phyloP scores from a whole-genome alignment of 2,888 invertebrate species.

The Drosophila macrothrix region DNA sequence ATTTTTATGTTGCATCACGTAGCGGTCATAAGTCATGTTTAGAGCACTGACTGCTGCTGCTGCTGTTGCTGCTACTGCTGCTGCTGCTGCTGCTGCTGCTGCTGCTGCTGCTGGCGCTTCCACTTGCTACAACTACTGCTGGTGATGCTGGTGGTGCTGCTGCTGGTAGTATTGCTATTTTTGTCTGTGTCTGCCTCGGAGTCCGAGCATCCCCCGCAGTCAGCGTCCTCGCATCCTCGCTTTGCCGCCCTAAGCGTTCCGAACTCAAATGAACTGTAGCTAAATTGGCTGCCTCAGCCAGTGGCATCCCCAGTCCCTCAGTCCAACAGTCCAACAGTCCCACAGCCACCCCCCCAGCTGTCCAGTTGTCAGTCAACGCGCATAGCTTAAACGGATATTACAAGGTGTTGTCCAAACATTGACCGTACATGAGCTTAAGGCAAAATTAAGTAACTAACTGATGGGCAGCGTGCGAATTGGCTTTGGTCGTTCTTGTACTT shows the following conservation, averaged over 20 bases:
- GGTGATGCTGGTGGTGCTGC: neutral
- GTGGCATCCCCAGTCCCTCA: constrained; percentile 6
- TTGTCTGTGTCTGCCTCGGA: constrained; percentile 8
- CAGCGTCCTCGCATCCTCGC: constrained; percentile 1
- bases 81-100: constrained; percentile 58
- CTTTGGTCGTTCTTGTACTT: neutral
- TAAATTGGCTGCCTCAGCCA: constrained; percentile 60
- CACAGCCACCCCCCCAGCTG: constrained; percentile 20
- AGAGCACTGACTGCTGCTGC: constrained; percentile 79
- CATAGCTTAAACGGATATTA: constrained; percentile 80
- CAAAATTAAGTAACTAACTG: constrained; percentile 70
- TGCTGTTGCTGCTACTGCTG: constrained; percentile 16
- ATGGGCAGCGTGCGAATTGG: constrained; percentile 18
- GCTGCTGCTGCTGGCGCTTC: constrained; percentile 13
- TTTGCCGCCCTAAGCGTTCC: constrained; percentile 35
- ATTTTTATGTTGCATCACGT: constrained; percentile 85
- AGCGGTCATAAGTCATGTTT: constrained; percentile 84
- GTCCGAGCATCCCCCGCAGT: neutral
- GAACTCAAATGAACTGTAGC: constrained; percentile 78
- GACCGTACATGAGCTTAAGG: constrained; percentile 83
- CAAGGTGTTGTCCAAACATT: constrained; percentile 83
- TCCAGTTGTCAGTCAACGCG: constrained; percentile 71
- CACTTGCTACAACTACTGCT: constrained; percentile 56
- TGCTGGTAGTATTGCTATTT: constrained; percentile 31
- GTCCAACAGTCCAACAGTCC: constrained; percentile 21